These are phyloP conservation scores for Calephelis virginiensis DNA, from an alignment of 1,140 invertebrate species.

Conservation along the genomic window DNA sequence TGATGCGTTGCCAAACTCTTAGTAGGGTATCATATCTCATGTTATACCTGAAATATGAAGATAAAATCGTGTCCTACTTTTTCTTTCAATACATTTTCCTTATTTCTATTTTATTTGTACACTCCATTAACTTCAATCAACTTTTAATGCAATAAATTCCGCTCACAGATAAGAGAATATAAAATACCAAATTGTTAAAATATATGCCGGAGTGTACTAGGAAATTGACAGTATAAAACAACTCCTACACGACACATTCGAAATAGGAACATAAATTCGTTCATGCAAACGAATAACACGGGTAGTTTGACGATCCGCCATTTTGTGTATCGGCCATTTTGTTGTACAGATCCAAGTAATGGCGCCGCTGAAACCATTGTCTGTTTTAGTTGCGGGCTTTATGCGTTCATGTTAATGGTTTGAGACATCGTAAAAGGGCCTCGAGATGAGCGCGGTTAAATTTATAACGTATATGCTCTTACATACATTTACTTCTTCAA, in stretches of 20 bases:
- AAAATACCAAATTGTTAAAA: too few species aligned
- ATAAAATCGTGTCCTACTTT: too few species aligned
- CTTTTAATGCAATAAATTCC: too few species aligned
- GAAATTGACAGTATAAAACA: constrained; percentile 1
- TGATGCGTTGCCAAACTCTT: too few species aligned
- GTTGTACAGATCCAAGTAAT: constrained; percentile 41
- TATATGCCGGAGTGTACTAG: neutral
- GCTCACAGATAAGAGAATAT: too few species aligned
- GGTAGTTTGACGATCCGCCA: constrained; percentile 24
- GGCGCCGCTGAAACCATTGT: constrained; percentile 38
- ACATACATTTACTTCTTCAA: constrained; percentile 10
- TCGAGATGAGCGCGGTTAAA: constrained; percentile 27
- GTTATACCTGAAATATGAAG: too few species aligned
- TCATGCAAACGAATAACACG: constrained; percentile 15
- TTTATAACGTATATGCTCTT: constrained; percentile 24
- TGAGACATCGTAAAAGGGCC: constrained; percentile 37
- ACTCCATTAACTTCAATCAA: too few species aligned
- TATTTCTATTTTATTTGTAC: too few species aligned
- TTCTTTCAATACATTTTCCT: too few species aligned
- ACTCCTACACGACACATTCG: neutral
- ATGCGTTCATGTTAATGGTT: constrained; percentile 40
- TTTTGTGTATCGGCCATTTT: constrained; percentile 33
- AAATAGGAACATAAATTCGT: constrained; percentile 10
- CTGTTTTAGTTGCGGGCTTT: constrained; percentile 40
- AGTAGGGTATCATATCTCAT: too few species aligned